Conservation (phyloP, 2,888 invertebrate species). For the Drosophila neonasuta region DNA sequence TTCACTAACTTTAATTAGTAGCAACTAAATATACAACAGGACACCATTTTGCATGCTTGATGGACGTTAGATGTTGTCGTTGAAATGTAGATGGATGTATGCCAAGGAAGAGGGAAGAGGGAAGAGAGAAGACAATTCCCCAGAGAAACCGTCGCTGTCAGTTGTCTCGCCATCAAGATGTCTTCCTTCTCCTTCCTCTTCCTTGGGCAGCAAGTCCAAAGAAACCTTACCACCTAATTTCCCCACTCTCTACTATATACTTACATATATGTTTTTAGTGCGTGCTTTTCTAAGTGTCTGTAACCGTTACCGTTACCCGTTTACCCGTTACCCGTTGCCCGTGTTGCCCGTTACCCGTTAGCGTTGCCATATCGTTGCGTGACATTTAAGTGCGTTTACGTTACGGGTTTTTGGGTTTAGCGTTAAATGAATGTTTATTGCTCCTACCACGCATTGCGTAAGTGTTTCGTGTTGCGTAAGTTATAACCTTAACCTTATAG, state of each 20-base stretch:
- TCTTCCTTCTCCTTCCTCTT: conserved; percentile 23
- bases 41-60: conserved; percentile 48
- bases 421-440: conserved; percentile 63
- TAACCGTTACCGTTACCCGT: conserved; percentile 35
- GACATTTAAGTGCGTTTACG: conserved; percentile 50
- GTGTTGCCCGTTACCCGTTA: conserved; percentile 34
- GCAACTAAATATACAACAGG: conserved; percentile 13
- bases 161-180: conserved; percentile 39
- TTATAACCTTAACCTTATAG: conserved; percentile 41
- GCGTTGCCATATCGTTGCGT: conserved; percentile 59
- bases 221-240: conserved; percentile 29
- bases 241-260: conserved; percentile 13
- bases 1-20: conserved; percentile 18
- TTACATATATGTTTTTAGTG: conserved; percentile 44
- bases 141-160: conserved; percentile 33
- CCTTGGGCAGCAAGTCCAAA: conserved; percentile 3
- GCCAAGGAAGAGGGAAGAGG: conserved; percentile 27
- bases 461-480: conserved; percentile 69
- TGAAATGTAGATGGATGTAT: conserved; percentile 32
- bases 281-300: conserved; percentile 48
- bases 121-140: neutral
- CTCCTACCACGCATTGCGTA: conserved; percentile 62
- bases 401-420: conserved; percentile 59
- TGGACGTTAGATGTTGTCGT: conserved; percentile 45
- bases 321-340: conserved; percentile 49